Evolutionary conservation across 2,113 vertebrate genomes (phyloP).

Genomic region (Anolis carolinensis): DNA sequence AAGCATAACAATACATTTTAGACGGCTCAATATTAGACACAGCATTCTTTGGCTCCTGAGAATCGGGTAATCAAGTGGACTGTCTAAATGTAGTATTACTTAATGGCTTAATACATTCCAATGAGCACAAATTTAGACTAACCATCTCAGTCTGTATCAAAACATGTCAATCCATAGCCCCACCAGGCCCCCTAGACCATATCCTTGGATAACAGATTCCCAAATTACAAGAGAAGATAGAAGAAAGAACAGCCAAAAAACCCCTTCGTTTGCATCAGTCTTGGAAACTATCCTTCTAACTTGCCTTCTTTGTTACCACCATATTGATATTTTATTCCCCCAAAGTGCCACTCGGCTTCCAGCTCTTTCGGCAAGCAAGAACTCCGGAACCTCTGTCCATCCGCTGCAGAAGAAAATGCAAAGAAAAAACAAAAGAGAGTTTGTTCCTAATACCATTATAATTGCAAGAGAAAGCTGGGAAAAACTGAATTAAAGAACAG

Average conservation of each 20-base stretch:
- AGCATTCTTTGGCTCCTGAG: not conserved
- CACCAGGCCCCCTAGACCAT: not conserved
- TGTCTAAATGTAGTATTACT: not conserved
- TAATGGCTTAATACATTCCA: not conserved
- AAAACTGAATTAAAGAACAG: too few relatives aligned
- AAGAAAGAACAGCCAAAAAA: not conserved
- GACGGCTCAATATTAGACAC: not conserved
- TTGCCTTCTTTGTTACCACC: slow-evolving; percentile 93
- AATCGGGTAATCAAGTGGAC: not conserved
- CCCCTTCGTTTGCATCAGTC: not conserved
- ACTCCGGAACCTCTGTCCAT: slow-evolving; percentile 81
- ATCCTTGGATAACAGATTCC: not conserved
- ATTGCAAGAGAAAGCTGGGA: not conserved
- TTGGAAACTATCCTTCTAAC: slow-evolving; percentile 29
- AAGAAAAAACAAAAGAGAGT: slow-evolving; percentile 4
- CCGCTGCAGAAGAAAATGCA: slow-evolving; percentile 65
- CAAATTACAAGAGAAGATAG: not conserved
- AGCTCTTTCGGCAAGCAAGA: slow-evolving; percentile 91
- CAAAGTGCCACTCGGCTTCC: slow-evolving; percentile 91
- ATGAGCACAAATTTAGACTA: not conserved
- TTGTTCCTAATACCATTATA: not conserved
- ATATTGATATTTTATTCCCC: slow-evolving; percentile 89
- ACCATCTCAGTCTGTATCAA: slow-evolving; percentile 18
- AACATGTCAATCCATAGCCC: not conserved
- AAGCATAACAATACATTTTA: not conserved